phyloP scores from a whole-genome alignment of 2,888 invertebrate species.

The Therioaphis trifolii region DNA sequence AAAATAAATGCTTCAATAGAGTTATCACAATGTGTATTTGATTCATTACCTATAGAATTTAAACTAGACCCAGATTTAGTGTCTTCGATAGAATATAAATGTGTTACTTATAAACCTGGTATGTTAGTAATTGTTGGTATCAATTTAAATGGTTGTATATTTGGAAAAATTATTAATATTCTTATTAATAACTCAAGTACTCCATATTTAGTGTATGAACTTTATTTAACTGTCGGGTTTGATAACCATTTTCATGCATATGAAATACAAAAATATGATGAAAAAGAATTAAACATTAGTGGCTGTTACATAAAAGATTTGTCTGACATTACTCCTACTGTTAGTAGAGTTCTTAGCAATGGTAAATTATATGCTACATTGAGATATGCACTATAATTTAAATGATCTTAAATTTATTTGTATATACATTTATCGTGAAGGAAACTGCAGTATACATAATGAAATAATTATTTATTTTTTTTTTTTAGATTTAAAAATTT shows the following conservation, averaged over 20 bases:
- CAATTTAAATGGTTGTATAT: background rate
- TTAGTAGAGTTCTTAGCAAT: background rate
- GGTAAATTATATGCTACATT: background rate
- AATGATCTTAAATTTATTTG: too few species aligned
- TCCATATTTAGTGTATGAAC: background rate
- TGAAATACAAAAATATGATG: background rate
- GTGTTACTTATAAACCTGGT: background rate
- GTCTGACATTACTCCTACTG: background rate
- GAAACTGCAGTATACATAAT: too few species aligned
- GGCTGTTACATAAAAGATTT: background rate
- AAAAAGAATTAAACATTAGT: background rate
- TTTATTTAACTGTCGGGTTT: background rate
- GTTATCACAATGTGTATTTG: background rate
- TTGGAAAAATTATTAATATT: background rate
- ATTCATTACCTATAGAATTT: background rate
- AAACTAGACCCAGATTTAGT: background rate
- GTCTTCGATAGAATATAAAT: background rate
- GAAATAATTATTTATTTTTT: background rate
- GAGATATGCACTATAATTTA: background rate
- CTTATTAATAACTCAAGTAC: background rate
- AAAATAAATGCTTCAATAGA: background rate
- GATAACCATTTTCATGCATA: background rate
- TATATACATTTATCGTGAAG: background rate
- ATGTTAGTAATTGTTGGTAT: background rate
- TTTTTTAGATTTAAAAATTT: too few species aligned